Evolutionary conservation across 2,113 vertebrate species (phyloP), one percentile per base, ranked within the genome.

Genomic region (Pterocles orientalis): DNA sequence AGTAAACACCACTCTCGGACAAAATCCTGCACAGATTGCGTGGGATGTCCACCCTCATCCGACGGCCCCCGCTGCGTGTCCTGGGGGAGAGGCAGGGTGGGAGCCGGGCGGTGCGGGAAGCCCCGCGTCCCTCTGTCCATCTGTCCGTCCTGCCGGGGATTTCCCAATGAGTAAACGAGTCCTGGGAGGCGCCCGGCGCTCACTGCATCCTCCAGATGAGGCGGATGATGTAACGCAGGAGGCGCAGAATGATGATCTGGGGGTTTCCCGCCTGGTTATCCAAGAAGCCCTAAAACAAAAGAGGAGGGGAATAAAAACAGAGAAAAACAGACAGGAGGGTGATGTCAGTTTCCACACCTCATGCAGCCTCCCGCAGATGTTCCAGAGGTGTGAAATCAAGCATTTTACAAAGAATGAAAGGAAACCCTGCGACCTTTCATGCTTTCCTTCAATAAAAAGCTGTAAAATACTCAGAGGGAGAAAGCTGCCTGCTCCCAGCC

Each of bases 181-280:
- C 95, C 88, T 62, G 45, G 66, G 36, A 56, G 21, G 81, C 1
- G 1, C 33, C 56, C 2, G 1, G 73, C 1, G 0, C 86, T 98
- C 98, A 98, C 78, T 97, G 97, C 95, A 97, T 96, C 86, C 98
- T 97, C 98, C 98, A 97, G 75, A 98, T 97, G 84, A 98, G 97
- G 66, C 98, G 97, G 71, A 98, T 13, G 70, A 98, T 96, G 93
- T 95, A 98, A 92, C 94, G 98, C 84, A 98, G 85, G 41, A 98
- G 96, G 73, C 97, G 97, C 57, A 98, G 29, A 83, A 98, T 93
- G 57, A 98, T 10, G 10, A 98, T 78, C n/a, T 96, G 98, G 60
- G 98, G 97, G 5, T 86, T 96, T 5, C 91, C 97, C 4, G 76
- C 86, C 15, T 60, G 97, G 94, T 97, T 82, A 72, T 88, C 98